Base-by-base conservation (phyloP, 2,888 invertebrate species). In the Geotrupes spiniger region DNA sequence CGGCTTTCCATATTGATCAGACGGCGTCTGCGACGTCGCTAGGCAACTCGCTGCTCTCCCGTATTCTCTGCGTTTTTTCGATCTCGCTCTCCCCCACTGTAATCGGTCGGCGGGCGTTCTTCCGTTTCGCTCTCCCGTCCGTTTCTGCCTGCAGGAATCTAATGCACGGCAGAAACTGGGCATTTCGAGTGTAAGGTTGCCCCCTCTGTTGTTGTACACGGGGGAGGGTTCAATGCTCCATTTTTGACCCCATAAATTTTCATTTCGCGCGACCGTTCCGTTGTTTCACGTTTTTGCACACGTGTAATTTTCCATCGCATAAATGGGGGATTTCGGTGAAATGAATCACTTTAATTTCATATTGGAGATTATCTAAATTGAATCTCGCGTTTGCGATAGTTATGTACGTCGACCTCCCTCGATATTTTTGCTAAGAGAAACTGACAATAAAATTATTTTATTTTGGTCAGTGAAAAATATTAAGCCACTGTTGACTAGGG, bases 1-100 rank as follows among this genome's bases (percentile, higher is more conserved):
- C 56, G 56, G 49, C 57, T 56, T 56, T 60, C 53, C 58, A 62
- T 67, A 68, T 68, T 62, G 68, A 68, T 67, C 68, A 68, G 64
- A 63, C 63, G 63, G 64, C 66, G 66, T 68, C 67, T 66, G 65
- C 61, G 58, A 55, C 58, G 68, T 67, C 63, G 68, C 67, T 63
- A 64, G 59, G 68, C 65, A 66, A 68, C 66, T 31, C 52, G 48
- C 59, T 45, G 49, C 43, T 57, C 51, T 52, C 46, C 51, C 53
- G 36, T 40, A 41, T 28, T 27, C 15, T 26, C 25, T 28, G 31
- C 36, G 46, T 44, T 44, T 15, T 21, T 38, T 21, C 21, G 21
- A 38, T 38, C 51, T 28, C 38, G 6, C 37, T 52, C 44, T 44
- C 43, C 26, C 48, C 16, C n/a, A 36, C 25, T 10, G 28, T 21